These are phyloP conservation scores for Aurelia coerulea DNA, from an alignment of 30 jellyfish, hydroid and myxozoan genomes.

Conservation along the genomic window DNA sequence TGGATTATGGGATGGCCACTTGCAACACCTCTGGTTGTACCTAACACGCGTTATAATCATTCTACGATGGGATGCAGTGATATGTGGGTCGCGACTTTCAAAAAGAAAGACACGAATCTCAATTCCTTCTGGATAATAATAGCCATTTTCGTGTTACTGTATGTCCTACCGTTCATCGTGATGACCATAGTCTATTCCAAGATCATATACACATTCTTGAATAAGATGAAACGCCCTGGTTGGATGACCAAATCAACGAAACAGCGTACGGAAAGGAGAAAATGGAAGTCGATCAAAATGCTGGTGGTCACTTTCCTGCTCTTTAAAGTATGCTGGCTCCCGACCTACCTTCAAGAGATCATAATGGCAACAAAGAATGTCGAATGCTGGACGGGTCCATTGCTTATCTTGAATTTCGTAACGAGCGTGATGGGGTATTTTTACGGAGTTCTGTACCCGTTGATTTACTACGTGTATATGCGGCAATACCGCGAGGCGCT, in stretches of 20 bases:
- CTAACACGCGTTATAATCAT: too few relatives aligned
- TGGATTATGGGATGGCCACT: not conserved
- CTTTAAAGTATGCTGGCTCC: conserved; percentile 29
- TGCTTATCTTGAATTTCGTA: not conserved
- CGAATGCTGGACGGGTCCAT: not conserved
- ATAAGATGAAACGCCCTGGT: conserved; percentile 11
- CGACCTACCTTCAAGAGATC: conserved; percentile 15
- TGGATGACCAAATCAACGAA: not conserved
- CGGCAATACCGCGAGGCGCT: too few relatives aligned
- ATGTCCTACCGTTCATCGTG: not conserved
- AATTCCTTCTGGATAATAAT: not conserved
- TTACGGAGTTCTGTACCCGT: not conserved
- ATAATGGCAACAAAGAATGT: not conserved
- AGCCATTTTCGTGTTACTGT: not conserved
- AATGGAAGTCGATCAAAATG: conserved; percentile 7
- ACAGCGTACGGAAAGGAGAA: not conserved
- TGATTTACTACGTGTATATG: not conserved
- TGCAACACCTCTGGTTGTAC: conserved; percentile 2
- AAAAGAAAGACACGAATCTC: not conserved
- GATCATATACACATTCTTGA: conserved; percentile 1
- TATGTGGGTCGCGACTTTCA: not conserved
- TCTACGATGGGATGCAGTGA: not conserved
- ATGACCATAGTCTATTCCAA: not conserved
- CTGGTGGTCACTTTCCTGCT: not conserved
- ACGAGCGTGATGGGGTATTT: not conserved